Evolutionary conservation across 2,888 invertebrate genomes (phyloP).

Genomic region (Nephrotoma appendiculata): DNA sequence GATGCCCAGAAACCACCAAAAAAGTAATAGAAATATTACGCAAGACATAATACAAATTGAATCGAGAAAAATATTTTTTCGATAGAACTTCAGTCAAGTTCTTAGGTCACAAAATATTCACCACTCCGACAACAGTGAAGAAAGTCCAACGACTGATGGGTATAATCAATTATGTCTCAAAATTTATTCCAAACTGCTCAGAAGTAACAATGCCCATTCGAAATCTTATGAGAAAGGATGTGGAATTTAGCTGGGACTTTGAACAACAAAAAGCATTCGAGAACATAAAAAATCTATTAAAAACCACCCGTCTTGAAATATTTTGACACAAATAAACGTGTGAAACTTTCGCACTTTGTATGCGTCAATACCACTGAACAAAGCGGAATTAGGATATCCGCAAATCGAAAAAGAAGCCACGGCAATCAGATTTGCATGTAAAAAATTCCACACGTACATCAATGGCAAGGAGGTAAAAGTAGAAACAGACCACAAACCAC

Average conservation of each 20-base stretch:
- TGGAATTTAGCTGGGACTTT: neutral
- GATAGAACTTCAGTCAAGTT: neutral
- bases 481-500: too few relatives aligned
- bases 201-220: too few relatives aligned
- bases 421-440: neutral
- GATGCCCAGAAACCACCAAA: too few relatives aligned
- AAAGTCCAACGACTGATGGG: too few relatives aligned
- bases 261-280: neutral
- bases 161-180: neutral
- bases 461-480: neutral
- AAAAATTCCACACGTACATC: neutral
- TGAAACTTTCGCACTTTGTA: too few relatives aligned
- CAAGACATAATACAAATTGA: too few relatives aligned
- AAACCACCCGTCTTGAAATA: too few relatives aligned
- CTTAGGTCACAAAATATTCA: neutral
- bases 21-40: too few relatives aligned
- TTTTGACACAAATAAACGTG: too few relatives aligned
- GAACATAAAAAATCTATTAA: too few relatives aligned
- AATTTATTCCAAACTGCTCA: neutral
- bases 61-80: neutral
- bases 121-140: too few relatives aligned
- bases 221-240: neutral
- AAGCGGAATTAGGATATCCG: neutral
- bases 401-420: neutral
- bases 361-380: too few relatives aligned